These are phyloP conservation scores for Lasioglossum baleicum DNA, from an alignment of 1,140 invertebrate genomes.

Conservation along the genomic window DNA sequence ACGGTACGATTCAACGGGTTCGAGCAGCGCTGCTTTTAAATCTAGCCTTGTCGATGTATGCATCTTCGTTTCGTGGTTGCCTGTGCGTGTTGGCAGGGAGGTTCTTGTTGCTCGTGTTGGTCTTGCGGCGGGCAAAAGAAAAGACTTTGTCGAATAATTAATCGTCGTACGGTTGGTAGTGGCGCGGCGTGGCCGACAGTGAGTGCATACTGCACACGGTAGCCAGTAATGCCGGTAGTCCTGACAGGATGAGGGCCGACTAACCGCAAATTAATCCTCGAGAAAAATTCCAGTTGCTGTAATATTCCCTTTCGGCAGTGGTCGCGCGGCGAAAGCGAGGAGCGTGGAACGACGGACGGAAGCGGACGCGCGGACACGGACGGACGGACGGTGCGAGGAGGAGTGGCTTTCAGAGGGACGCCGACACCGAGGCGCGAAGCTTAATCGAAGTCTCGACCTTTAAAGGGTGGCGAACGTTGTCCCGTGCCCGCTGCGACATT, in stretches of 20 bases:
- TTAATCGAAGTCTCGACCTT: constrained; percentile 74
- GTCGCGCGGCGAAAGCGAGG: not conserved
- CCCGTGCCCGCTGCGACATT: constrained; percentile 68
- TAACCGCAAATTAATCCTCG: constrained; percentile 75
- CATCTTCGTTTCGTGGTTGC: not conserved
- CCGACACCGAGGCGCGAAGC: constrained; percentile 59
- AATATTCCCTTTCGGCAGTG: constrained; percentile 60
- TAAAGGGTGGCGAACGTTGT: constrained; percentile 62
- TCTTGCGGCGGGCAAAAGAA: constrained; percentile 31
- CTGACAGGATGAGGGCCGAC: constrained; percentile 52
- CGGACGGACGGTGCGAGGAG: not conserved
- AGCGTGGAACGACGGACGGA: constrained; percentile 16
- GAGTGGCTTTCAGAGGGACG: constrained; percentile 48
- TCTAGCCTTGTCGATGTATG: not conserved
- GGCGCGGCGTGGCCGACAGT: not conserved
- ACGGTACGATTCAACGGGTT: not conserved
- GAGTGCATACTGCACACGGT: constrained; percentile 49
- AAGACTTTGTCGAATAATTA: constrained; percentile 64
- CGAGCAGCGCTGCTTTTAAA: too few relatives aligned
- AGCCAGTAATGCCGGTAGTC: constrained; percentile 65
- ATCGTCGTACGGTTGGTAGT: constrained; percentile 39
- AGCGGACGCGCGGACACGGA: constrained; percentile 4
- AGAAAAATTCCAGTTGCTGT: constrained; percentile 61
- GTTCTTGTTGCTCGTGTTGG: not conserved
- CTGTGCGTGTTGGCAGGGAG: constrained; percentile 8